phyloP scores from a whole-genome alignment of 2,888 invertebrate species.

The Hirtodrosophila cameraria region DNA sequence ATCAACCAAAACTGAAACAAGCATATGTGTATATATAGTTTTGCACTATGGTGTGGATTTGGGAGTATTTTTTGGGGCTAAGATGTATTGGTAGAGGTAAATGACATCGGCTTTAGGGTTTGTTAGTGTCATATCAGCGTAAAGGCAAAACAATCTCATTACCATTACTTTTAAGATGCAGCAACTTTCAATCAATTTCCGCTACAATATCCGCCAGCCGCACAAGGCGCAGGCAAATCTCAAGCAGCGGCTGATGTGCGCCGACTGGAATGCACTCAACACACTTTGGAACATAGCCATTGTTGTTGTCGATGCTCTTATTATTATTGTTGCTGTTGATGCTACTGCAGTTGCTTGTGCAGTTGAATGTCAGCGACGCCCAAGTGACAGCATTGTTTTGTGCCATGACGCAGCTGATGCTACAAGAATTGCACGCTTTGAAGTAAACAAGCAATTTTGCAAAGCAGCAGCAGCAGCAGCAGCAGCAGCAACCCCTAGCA shows the following conservation, averaged over 20 bases:
- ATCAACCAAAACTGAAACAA: slow-evolving; percentile 29
- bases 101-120: slow-evolving; percentile 16
- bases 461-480: slow-evolving; percentile 32
- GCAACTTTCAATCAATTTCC: slow-evolving; percentile 78
- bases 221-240: slow-evolving; percentile 52
- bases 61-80: not conserved
- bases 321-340: slow-evolving; percentile 29
- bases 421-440: slow-evolving; percentile 72
- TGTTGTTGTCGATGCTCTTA: slow-evolving; percentile 32
- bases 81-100: slow-evolving; percentile 23
- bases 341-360: slow-evolving; percentile 19
- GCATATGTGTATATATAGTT: slow-evolving; percentile 41
- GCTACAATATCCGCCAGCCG: slow-evolving; percentile 68
- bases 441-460: slow-evolving; percentile 79
- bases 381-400: slow-evolving; percentile 79
- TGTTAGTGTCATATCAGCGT: slow-evolving; percentile 25
- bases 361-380: slow-evolving; percentile 52
- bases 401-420: slow-evolving; percentile 72
- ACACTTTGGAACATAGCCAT: slow-evolving; percentile 28
- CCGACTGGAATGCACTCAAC: slow-evolving; percentile 49
- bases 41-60: slow-evolving; percentile 6
- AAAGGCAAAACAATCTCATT: slow-evolving; percentile 70
- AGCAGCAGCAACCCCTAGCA: slow-evolving; percentile 12
- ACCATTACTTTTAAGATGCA: slow-evolving; percentile 65
- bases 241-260: slow-evolving; percentile 47